Evolutionary conservation across 2,113 vertebrate genomes (phyloP), one percentile per base, ranked within the genome.

Genomic region (Rhodinocichla rosea): DNA sequence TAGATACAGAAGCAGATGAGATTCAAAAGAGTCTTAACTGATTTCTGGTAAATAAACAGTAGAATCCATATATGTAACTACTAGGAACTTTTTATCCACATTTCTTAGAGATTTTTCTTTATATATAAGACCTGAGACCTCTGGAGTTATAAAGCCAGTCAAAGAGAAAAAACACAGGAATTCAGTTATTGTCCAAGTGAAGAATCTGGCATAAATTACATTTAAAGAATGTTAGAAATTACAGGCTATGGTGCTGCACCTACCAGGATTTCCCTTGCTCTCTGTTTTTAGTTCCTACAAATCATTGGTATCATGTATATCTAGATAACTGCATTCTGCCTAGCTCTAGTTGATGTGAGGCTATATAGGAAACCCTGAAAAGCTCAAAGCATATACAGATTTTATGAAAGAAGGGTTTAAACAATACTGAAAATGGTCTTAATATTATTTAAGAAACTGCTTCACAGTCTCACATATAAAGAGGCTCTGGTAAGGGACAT

Each of bases 51-150:
- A 65, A 3, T 33, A 65, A 74, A 65, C 4, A 52, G 7, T 28
- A 68, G 64, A 76, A 52, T 19, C 7, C 6, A 1, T 44, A 5
- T 26, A 4, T 42, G 6, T 50, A 79, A 42, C 9, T 2, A 44
- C 13, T 18, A 24, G 13, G 2, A 94, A 37, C 2, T 28, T 65
- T 82, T 50, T 42, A n/a, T 35, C 10, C 6, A 26, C 5, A 6
- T 17, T 75, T 45, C 30, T 50, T 47, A 63, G 10, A 68, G 6
- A 26, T 33, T 53, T 53, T 33, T 44, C 2, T 50, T 83, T 76
- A 16, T 35, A 0, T 30, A 9, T 17, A 85, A 53, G 3, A 2
- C 23, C 19, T 47, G 28, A 49, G 5, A 49, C 2, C 1, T 44
- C 37, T 39, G 16, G 40, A 56, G 70, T 53, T 32, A 22, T 37